Base-by-base conservation (phyloP, 1,140 invertebrate species). In the Littorina saxatilis region DNA sequence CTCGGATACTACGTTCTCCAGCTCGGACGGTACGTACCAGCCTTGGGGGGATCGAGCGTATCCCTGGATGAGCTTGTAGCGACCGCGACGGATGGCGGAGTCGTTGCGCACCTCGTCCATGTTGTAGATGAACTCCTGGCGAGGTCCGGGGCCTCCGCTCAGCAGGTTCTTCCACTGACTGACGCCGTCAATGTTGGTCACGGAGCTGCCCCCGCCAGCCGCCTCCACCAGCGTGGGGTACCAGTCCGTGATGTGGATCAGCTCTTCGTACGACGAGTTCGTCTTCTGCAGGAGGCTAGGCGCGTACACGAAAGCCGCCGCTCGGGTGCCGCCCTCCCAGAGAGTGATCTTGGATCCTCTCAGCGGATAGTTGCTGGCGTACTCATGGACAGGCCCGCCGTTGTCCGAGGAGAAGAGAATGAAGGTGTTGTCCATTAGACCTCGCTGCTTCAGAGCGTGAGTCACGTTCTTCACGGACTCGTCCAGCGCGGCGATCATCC, bases 271-370 rank as follows among this genome's bases (percentile, higher is more conserved):
- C 83, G 72, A 32, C 15, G n/a, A 47, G 39, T 23, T 40, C 15
- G 82, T 83, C 52, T 52, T 73, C 43, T 85, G 85, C 23, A 83
- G 35, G 27, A 92, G 78, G n/a, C 88, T 81, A 2, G 87, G 82
- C 37, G 89, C 87, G 63, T 89, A 87, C 0, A 93, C 79, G 83
- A 93, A 92, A 15, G 86, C 91, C 5, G 83, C 79, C 3, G 87
- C 91, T 70, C 90, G 83, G 1, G 90, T 93, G 11, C 93, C 93
- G 11, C 93, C 93, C 86, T 94, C 93, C 89, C 91, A 94, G 17
- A 94, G 79, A 1, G 92, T 92, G 29, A 88, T 87, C 85, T 94
- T 94, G 50, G 90, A 87, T 15, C 94, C 93, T 50, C 93, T 82
- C 4, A 94, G 84, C 0, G 93, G 93, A 82, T 84, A 92, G 84